Evolutionary conservation across 2,797 vertebrate genomes (phyloP), one percentile per base, ranked within the genome.

Genomic region (Rhynchonycteris naso): DNA sequence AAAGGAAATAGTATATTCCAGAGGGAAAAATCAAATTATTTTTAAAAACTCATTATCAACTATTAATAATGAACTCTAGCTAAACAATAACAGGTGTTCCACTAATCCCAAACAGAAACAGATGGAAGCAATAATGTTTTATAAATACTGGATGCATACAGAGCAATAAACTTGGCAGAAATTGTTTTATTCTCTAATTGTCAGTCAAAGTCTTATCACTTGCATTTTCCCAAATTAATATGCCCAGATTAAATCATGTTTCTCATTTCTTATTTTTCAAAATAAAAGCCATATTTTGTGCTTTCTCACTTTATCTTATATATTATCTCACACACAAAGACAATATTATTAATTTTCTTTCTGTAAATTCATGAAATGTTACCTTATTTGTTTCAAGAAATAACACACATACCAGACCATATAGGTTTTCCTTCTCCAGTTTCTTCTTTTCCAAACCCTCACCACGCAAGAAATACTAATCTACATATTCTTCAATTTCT

Each of bases 11-110:
- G n/a, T 96, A 69, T 85, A 95, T 93, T 66, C 74, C 80, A 91
- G 63, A 92, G 89, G 79, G 66, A 58, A 95, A 94, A 94, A 88
- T 90, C 47, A 90, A 96, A 95, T 91, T 58, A 50, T 93, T 72
- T 95, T 83, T 84, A 96, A 96, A 94, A 95, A 88, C 74, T 95
- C 94, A 96, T 96, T 96, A 92, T 78, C 85, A 96, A 76, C 94
- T 95, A 97, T 96, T 97, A 97, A 93, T 96, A 93, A 94, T 76
- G 66, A 95, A 95, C 82, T 83, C 61, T 78, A 94, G 88, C 78
- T 96, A 97, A 97, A 95, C 86, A 97, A 94, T 96, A 96, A 94
- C 96, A 97, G 97, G 97, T 97, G 95, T 90, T 96, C 52, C n/a
- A 94, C 30, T 92, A 93, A 95, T 96, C 54, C 76, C 63, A 93